Base-by-base conservation (phyloP, 2,113 vertebrate species). In the Phyllostomus hastatus region DNA sequence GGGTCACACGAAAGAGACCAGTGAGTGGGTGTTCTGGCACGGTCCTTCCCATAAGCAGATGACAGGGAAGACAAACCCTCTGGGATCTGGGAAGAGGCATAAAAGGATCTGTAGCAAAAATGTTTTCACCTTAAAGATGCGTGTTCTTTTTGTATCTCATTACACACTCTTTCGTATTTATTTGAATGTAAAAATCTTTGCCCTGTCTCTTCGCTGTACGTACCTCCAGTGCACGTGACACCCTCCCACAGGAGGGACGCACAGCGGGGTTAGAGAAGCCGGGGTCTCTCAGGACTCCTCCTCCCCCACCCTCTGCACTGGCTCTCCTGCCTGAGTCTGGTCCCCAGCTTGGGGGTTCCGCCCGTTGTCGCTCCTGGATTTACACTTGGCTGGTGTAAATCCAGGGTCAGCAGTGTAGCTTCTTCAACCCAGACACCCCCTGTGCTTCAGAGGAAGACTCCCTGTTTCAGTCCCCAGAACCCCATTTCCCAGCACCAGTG, bases 1-100 rank as follows among this genome's bases (percentile, higher is more conserved):
- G 31, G 15, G 7, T 57, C 35, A 5, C 20, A 0, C 33, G 26
- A 3, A 41, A 33, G 46, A 43, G 57, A 33, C 24, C 2, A 17
- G 16, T 6, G 0, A 20, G 1, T 1, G 0, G 4, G 50, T 19
- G 20, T 14, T 66, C 38, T 35, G 33, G 1, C 11, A 11, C 38
- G 31, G n/a, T 1, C 6, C 31, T 73, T 73, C 70, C 54, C 64
- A 88, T 54, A 31, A 31, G 46, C 76, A 61, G 69, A 72, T 2
- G 19, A 59, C 31, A 20, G 52, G 59, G 15, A 67, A 54, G 52
- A 26, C 8, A 38, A 81, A 59, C 24, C 76, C 48, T 57, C 46
- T 43, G 16, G 28, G 35, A n/a, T 48, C 28, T 54, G 12, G 6
- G 66, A 78, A 88, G 31, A 54, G 72, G 54, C 9, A 59, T 82